These are phyloP conservation scores for Phenacoccus solenopsis DNA, from an alignment of 1,140 invertebrate species.

Conservation along the genomic window DNA sequence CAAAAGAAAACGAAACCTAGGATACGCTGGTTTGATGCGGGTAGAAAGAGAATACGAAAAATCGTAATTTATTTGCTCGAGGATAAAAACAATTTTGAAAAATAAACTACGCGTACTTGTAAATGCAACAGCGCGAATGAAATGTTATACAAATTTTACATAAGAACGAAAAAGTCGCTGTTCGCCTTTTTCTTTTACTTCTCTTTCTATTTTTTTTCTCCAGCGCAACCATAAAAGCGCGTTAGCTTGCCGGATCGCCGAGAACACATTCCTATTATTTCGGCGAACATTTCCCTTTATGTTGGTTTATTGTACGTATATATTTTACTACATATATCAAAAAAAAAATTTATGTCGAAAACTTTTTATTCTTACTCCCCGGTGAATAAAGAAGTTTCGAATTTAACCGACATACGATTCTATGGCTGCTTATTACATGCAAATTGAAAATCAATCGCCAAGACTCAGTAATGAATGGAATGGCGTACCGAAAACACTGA, in stretches of 20 bases:
- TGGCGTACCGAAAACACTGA: neutral
- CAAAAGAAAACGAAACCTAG: neutral
- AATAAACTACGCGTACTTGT: neutral
- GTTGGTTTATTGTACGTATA: neutral
- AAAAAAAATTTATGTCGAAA: neutral
- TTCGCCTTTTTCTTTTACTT: neutral
- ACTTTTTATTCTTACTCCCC: neutral
- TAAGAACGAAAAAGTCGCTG: neutral
- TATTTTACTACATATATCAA: conserved; percentile 3
- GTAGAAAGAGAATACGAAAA: neutral
- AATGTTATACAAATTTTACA: neutral
- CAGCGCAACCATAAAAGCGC: neutral
- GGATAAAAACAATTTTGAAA: neutral
- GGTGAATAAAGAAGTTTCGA: neutral
- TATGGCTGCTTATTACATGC: neutral
- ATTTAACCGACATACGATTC: neutral
- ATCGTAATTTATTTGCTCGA: neutral
- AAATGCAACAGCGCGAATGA: conserved; percentile 1
- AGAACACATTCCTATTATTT: neutral
- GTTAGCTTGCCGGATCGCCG: neutral
- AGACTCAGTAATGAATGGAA: neutral
- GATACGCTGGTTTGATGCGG: neutral
- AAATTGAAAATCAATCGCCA: neutral
- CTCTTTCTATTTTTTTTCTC: neutral
- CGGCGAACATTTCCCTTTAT: neutral